Percentiles rank a stretch among this genome's conserved stretches.
phyloP scores from a whole-genome alignment of 2,113 vertebrate genomes.

The Carassius gibelio region DNA sequence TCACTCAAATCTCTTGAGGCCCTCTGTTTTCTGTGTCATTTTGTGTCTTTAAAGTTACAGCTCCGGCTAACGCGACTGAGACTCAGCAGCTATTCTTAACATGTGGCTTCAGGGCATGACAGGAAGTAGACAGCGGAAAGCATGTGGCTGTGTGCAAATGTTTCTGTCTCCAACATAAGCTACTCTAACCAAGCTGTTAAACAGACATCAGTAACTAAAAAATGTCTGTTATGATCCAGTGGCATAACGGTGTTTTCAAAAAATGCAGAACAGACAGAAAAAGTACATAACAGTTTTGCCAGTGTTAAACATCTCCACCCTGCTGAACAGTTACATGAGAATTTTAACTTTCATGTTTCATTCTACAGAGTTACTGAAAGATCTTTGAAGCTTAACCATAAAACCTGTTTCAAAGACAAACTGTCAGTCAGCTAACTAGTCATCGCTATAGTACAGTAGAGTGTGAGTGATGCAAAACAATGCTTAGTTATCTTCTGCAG shows the following conservation, averaged over 20 bases:
- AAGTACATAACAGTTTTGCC: not conserved
- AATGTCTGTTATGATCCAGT: not conserved
- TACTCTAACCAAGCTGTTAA: constrained; percentile 47
- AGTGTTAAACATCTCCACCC: constrained; percentile 7
- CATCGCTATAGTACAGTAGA: not conserved
- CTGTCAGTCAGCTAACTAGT: not conserved
- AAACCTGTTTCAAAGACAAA: constrained; percentile 1
- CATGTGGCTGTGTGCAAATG: constrained; percentile 59
- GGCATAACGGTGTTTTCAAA: not conserved
- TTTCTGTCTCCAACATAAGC: constrained; percentile 25
- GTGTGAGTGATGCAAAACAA: not conserved
- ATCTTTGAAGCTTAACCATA: not conserved
- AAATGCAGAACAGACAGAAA: not conserved
- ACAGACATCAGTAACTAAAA: not conserved
- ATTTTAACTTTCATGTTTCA: not conserved
- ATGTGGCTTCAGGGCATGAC: constrained; percentile 61
- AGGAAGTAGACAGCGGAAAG: constrained; percentile 67
- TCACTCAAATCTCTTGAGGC: not conserved
- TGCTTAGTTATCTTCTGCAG: not conserved
- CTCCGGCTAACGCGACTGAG: not conserved
- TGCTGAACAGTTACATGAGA: not conserved
- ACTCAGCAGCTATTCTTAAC: constrained; percentile 66
- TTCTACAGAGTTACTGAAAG: not conserved
- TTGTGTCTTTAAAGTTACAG: not conserved
- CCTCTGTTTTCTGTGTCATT: not conserved